Conservation (phyloP, 2,888 invertebrate species). For the Palloptera scutellata region DNA sequence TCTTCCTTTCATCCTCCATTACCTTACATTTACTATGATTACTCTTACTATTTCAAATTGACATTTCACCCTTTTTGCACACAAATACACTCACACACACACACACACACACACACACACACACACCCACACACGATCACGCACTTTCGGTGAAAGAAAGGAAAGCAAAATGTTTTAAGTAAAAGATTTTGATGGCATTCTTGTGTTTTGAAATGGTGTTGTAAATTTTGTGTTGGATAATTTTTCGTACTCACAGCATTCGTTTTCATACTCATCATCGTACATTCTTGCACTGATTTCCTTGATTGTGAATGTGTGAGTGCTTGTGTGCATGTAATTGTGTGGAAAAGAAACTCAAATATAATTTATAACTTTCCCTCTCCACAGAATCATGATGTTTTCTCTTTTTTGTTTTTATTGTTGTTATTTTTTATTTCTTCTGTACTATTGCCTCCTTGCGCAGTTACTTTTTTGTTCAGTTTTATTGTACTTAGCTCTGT, state of each 20-base stretch:
- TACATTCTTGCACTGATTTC: conserved; percentile 26
- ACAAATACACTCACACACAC: neutral
- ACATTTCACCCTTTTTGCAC: neutral
- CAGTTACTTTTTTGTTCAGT: too few species aligned
- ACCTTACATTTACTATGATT: neutral
- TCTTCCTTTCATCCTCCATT: too few species aligned
- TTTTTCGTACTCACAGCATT: too few species aligned
- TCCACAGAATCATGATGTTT: conserved; percentile 9
- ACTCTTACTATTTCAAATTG: conserved; percentile 28
- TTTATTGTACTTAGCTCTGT: too few species aligned
- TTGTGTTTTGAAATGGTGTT: too few species aligned
- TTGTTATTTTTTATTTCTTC: too few species aligned
- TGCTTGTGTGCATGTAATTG: conserved; percentile 48
- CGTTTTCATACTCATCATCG: too few species aligned
- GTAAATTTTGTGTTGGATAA: too few species aligned
- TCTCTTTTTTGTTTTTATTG: neutral
- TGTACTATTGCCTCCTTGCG: too few species aligned
- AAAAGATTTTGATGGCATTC: too few species aligned
- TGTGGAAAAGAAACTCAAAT: conserved; percentile 47
- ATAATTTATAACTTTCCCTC: conserved; percentile 26
- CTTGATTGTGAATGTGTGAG: conserved; percentile 5
- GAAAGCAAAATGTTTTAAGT: too few species aligned
- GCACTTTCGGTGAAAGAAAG: neutral
- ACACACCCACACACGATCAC: neutral
- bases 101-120: neutral